These are phyloP conservation scores for Fregetta grallaria DNA, from an alignment of 2,113 vertebrate species.

Conservation along the genomic window DNA sequence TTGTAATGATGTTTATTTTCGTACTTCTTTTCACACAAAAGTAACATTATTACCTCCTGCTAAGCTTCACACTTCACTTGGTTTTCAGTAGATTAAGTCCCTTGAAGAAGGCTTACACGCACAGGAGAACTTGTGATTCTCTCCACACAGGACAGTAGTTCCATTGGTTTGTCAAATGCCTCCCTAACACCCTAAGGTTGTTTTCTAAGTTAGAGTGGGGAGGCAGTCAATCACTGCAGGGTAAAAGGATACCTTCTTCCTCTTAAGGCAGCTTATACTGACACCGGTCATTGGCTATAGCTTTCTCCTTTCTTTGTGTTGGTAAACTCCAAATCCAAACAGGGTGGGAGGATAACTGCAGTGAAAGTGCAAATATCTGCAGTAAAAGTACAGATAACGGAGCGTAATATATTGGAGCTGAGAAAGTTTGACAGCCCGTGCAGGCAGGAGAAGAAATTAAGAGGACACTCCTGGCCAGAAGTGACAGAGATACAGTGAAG, in stretches of 20 bases:
- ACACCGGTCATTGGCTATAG: neutral
- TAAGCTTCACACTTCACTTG: neutral
- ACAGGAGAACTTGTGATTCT: neutral
- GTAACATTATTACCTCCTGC: neutral
- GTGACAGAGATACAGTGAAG: neutral
- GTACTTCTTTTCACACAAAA: neutral
- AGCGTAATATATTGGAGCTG: neutral
- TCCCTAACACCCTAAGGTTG: neutral
- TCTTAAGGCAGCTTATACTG: neutral
- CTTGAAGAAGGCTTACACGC: neutral
- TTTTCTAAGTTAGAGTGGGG: neutral
- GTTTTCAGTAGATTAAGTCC: neutral
- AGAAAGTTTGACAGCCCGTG: neutral
- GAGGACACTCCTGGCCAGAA: neutral
- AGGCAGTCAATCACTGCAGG: neutral
- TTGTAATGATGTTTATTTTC: neutral
- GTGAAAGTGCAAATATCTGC: neutral
- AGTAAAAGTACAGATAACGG: neutral
- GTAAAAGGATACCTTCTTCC: neutral
- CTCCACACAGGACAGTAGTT: neutral
- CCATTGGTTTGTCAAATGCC: neutral
- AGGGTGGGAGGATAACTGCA: neutral
- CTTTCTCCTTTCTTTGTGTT: neutral
- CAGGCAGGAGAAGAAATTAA: neutral
- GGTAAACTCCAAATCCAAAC: neutral